These are phyloP conservation scores for Ciconia stormi DNA, from an alignment of 2,113 vertebrate genomes.

Conservation along the genomic window DNA sequence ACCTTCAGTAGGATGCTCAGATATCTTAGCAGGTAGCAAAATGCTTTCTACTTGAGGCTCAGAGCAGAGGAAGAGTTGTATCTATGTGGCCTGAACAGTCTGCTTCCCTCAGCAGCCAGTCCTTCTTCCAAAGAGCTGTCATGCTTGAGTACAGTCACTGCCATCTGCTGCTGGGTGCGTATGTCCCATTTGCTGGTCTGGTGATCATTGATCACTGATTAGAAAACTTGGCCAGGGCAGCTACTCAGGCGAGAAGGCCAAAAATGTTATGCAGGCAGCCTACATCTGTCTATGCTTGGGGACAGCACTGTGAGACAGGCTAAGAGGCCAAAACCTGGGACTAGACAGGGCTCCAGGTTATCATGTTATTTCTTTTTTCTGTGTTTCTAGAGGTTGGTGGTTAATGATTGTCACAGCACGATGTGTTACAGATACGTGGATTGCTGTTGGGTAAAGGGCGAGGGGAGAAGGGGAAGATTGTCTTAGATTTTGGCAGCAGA, in stretches of 20 bases:
- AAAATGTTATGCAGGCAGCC: background rate
- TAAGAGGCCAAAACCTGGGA: background rate
- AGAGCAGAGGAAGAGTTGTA: background rate
- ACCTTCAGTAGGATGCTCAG: background rate
- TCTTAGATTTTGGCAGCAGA: background rate
- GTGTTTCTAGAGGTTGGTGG: background rate
- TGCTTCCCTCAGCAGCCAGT: background rate
- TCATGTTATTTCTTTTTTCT: background rate
- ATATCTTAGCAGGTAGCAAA: background rate
- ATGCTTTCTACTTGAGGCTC: background rate
- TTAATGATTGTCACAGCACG: background rate
- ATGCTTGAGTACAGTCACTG: background rate
- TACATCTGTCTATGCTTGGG: background rate
- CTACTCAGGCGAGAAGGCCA: background rate
- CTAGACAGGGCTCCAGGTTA: background rate
- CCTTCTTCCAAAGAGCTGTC: background rate
- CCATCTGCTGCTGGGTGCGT: constrained; percentile 7
- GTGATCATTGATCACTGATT: background rate
- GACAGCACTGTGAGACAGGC: background rate
- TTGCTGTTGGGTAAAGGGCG: background rate
- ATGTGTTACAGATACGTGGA: accelerated
- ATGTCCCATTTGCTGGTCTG: background rate
- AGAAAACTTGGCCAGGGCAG: constrained; percentile 5
- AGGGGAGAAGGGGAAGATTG: background rate
- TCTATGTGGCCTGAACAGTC: background rate